phyloP scores from a whole-genome alignment of 2,888 invertebrate species.

The Schrankia costaestrigalis region DNA sequence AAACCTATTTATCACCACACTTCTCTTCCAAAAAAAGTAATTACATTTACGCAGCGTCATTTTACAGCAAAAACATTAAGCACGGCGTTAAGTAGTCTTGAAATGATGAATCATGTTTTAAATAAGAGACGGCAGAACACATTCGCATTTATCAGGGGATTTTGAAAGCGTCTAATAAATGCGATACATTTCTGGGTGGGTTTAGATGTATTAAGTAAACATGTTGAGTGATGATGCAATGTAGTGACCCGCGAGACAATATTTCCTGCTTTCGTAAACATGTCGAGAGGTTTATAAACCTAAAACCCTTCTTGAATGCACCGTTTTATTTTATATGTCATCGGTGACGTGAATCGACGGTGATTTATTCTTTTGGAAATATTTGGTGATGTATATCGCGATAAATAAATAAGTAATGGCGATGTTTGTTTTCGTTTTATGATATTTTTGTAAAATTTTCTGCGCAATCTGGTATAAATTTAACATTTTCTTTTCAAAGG shows the following conservation, averaged over 20 bases:
- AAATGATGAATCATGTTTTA: conserved; percentile 13
- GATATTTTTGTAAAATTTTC: no score
- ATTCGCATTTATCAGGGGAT: neutral
- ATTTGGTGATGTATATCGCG: no score
- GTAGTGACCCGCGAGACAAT: conserved; percentile 14
- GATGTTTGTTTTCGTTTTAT: no score
- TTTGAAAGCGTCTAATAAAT: conserved; percentile 1
- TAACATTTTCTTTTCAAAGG: no score
- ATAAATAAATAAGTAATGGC: no score
- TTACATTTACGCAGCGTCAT: conserved; percentile 1
- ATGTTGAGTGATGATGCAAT: conserved; percentile 17
- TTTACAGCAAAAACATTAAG: neutral
- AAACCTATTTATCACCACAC: no score
- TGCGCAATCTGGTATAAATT: no score
- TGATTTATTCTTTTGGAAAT: no score
- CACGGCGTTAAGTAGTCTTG: neutral
- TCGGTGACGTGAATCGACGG: conserved; percentile 3
- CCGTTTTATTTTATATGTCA: conserved; percentile 5
- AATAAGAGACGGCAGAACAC: conserved; percentile 1
- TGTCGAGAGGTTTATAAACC: conserved; percentile 10
- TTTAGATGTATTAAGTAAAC: no score
- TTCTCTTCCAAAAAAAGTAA: neutral
- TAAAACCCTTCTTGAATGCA: conserved; percentile 10
- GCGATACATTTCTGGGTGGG: conserved; percentile 6
- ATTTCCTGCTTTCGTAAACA: conserved; percentile 21